Evolutionary conservation across 2,113 vertebrate genomes (phyloP).

Genomic region (Gymnocephalus cernua): DNA sequence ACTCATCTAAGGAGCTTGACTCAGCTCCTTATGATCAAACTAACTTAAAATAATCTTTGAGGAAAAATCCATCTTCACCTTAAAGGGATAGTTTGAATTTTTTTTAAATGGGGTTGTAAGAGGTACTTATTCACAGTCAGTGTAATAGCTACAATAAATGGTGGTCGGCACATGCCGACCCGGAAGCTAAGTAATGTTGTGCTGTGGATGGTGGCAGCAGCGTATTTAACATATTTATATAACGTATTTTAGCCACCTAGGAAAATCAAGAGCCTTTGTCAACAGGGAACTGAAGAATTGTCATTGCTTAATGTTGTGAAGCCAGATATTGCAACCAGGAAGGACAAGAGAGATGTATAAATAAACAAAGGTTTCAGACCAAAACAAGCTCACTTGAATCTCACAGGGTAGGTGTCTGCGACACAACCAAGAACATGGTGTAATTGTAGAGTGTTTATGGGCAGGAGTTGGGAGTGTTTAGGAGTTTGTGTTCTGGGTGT

Average conservation of each 20-base stretch:
- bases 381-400: conserved; percentile 57
- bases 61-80: not conserved
- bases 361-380: conserved; percentile 44
- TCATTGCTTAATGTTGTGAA: not conserved
- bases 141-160: too few relatives aligned
- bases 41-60: not conserved
- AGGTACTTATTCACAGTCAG: too few relatives aligned
- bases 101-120: too few relatives aligned
- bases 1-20: not conserved
- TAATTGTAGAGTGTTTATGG: conserved; percentile 19
- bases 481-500: not conserved
- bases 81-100: too few relatives aligned
- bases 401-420: conserved; percentile 40
- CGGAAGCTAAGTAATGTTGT: too few relatives aligned
- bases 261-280: too few relatives aligned
- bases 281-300: too few relatives aligned
- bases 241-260: too few relatives aligned
- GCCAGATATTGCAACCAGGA: conserved; percentile 15
- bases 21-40: not conserved
- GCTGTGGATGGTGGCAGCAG: too few relatives aligned
- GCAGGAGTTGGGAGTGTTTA: conserved; percentile 10
- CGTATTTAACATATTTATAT: too few relatives aligned
- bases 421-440: conserved; percentile 31
- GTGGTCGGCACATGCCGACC: too few relatives aligned
- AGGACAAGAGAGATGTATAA: conserved; percentile 34